These are phyloP conservation scores for Vimba vimba DNA, from an alignment of 2,113 vertebrate genomes.

Conservation along the genomic window DNA sequence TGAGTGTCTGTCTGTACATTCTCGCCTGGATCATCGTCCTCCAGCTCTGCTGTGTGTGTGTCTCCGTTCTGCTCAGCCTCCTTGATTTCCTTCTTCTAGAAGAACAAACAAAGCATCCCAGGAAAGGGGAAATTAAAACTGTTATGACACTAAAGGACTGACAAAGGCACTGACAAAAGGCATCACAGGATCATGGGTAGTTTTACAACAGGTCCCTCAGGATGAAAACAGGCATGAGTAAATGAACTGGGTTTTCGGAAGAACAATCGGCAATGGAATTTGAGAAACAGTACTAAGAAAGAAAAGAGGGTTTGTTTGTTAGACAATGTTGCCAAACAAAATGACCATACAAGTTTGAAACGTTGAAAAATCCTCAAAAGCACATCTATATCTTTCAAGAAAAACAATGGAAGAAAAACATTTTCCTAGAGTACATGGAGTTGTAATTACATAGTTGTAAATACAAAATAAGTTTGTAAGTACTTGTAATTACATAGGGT, in stretches of 20 bases:
- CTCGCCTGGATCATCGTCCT: conserved; percentile 48
- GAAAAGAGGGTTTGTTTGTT: not conserved
- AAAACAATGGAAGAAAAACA: not conserved
- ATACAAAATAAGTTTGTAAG: not conserved
- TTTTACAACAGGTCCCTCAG: not conserved
- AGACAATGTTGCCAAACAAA: not conserved
- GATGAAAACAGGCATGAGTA: conserved; percentile 9
- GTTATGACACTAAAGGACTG: not conserved
- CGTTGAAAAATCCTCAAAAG: not conserved
- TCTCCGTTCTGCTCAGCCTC: conserved; percentile 67
- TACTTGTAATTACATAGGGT: not conserved
- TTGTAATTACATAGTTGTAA: not conserved
- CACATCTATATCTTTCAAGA: not conserved
- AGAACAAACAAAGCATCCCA: conserved; percentile 54
- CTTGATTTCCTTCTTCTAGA: conserved; percentile 65
- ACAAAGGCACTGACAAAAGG: not conserved
- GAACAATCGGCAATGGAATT: not conserved
- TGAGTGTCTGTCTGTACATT: conserved; percentile 48
- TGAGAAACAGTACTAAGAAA: not conserved
- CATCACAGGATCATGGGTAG: not conserved
- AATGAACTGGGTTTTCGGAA: not conserved
- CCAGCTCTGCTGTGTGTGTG: conserved; percentile 49
- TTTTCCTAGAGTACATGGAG: not conserved
- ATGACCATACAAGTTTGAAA: not conserved
- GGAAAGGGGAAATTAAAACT: not conserved